Evolutionary conservation across 2,888 invertebrate genomes (phyloP).

Genomic region (Oxycera nigricornis): DNA sequence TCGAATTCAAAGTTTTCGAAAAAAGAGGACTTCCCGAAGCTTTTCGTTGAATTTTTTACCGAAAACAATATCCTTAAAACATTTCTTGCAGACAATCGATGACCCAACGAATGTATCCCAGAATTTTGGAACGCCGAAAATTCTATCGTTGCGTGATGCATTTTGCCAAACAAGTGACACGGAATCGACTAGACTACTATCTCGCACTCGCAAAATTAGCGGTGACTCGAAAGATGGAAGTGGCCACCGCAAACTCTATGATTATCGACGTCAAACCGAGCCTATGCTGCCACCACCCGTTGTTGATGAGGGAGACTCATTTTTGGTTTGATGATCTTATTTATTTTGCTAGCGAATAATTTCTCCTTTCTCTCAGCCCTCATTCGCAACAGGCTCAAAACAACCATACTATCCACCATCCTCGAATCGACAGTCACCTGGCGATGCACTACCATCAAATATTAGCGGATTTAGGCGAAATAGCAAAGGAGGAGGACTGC

Average conservation of each 20-base stretch:
- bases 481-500: background rate
- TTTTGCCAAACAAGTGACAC: conserved; percentile 61
- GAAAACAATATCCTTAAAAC: no score
- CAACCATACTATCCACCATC: conserved; percentile 56
- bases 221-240: conserved; percentile 47
- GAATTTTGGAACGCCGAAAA: conserved; percentile 51
- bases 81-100: conserved; percentile 36
- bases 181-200: conserved; percentile 50
- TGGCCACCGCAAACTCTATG: conserved; percentile 51
- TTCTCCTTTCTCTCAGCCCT: conserved; percentile 47
- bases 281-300: conserved; percentile 45
- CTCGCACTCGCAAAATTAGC: conserved; percentile 49
- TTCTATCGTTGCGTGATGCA: conserved; percentile 58
- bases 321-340: conserved; percentile 54
- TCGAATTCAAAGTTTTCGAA: no score
- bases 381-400: conserved; percentile 48
- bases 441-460: conserved; percentile 28
- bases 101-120: conserved; percentile 48
- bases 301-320: conserved; percentile 59
- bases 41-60: no score
- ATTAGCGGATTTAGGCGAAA: background rate
- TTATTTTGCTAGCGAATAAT: background rate
- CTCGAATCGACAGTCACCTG: conserved; percentile 53
- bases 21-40: no score
- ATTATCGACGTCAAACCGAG: conserved; percentile 56